phyloP scores from a whole-genome alignment of 2,113 vertebrate species.

The Felis catus region F.catus_Fca126_mat1.0 CM031423.1:24958001-24958500 shows the following conservation, averaged over 20 bases:
- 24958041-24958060: rapidly evolving
- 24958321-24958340: neutral
- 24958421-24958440: neutral
- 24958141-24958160: neutral
- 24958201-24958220: neutral
- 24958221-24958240: slow-evolving; percentile 1
- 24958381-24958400: neutral
- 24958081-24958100: neutral
- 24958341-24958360: neutral
- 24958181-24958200: slow-evolving; percentile 55
- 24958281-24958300: neutral
- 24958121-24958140: too few relatives aligned
- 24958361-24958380: too few relatives aligned
- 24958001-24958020: neutral
- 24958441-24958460: neutral
- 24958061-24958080: neutral
- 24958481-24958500: neutral
- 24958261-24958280: neutral
- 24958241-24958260: neutral
- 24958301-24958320: neutral
- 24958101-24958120: neutral
- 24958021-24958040: neutral
- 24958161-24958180: neutral
- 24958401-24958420: neutral
- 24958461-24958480: neutral